phyloP scores from a whole-genome alignment of 2,113 vertebrate species.

The Steatornis caripensis region DNA sequence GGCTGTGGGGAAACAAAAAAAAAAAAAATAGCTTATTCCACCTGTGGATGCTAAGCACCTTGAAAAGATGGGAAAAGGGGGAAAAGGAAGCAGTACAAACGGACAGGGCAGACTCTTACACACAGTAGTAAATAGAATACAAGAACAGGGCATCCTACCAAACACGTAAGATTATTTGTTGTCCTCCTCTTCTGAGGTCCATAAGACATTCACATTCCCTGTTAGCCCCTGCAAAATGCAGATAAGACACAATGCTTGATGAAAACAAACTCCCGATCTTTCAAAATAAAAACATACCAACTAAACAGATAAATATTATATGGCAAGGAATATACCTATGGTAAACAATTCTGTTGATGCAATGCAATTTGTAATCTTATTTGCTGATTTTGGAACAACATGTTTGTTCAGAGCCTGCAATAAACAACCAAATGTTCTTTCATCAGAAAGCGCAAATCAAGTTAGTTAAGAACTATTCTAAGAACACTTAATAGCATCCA shows the following conservation, averaged over 20 bases:
- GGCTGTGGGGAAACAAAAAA: too few species aligned
- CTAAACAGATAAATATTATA: neutral
- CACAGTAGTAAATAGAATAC: neutral
- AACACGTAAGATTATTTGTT: neutral
- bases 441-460: constrained; percentile 54
- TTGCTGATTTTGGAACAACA: neutral
- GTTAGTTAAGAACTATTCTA: constrained; percentile 62
- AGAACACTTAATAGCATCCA: constrained; percentile 58
- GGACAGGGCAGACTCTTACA: neutral
- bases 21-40: neutral
- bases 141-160: neutral
- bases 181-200: neutral
- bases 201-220: neutral
- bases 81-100: neutral
- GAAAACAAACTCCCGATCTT: neutral
- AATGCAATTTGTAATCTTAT: neutral
- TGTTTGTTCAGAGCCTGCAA: constrained; percentile 35
- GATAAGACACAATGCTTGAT: neutral
- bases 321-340: neutral
- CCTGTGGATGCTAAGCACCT: neutral
- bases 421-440: constrained; percentile 49
- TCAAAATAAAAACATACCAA: neutral
- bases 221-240: neutral
- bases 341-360: neutral
- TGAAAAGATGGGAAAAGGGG: neutral